Base-by-base conservation (phyloP, 2,113 vertebrate species). In the Nothoprocta perdicaria region DNA sequence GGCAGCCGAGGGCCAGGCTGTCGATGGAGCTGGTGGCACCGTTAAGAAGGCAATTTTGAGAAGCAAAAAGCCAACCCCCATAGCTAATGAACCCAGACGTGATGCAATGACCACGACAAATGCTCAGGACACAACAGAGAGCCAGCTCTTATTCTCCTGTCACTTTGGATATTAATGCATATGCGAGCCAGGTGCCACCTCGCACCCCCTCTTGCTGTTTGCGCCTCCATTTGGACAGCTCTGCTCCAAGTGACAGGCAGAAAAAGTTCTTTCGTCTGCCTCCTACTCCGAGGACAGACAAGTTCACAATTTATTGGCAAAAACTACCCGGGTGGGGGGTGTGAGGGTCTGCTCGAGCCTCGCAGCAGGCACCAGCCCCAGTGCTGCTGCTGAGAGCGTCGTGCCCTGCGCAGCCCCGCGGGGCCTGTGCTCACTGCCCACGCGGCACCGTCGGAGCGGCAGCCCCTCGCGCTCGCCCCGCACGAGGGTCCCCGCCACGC, bases 1-100 rank as follows among this genome's bases (percentile, higher is more conserved):
- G 29, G 12, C n/a, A 89, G 1, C 14, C 0, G 0, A 61, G 33
- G 38, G 2, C 35, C 0, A 0, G 29, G 58, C 48, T 77, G 55
- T 40, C 10, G 12, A 60, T 15, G 50, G 41, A n/a, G 53, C 1
- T 0, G 50, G 46, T 43, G 63, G 66, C 15, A 26, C 40, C 48
- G 21, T 23, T 40, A 24, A 88, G 67, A 77, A 45, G 19, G 58
- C 22, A 78, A 29, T 31, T 26, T 4, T 13, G 26, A 82, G 62
- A 29, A 73, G 31, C 58, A 90, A 60, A 50, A 61, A 55, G 27
- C 14, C 66, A 79, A 16, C 72, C 79, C 50, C 29, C 38, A 46
- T 29, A 1, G 3, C 16, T 43, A 79, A 68, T 21, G 31, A 66
- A 27, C 2, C 27, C 53, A 81, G 60, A 29, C 1, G 57, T 2